Evolutionary conservation across 1,140 invertebrate genomes (phyloP), one percentile per base, ranked within the genome.

Genomic region (Drosophila sproati): DNA sequence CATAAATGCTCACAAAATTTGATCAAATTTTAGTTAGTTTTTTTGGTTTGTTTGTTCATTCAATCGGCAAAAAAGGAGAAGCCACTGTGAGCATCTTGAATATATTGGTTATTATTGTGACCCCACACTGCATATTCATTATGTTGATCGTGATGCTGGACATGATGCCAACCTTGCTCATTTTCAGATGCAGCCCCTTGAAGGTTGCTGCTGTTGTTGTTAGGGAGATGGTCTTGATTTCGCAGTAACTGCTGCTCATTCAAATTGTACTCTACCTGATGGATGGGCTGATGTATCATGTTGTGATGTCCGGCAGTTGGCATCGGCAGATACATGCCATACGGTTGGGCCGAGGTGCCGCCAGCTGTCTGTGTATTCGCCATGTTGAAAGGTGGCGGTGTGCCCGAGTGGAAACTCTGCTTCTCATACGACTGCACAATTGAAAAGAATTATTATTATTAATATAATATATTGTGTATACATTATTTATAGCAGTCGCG

Each of bases 331-430:
- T 96, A 97, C 89, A 96, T 94, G 78, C 94, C 95, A 45, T 94
- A 94, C 3, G 95, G 95, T 70, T 94, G 95, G 77, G 94, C 94
- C 10, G 95, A 96, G 7, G 94, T 95, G 77, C 96, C 94, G 34
- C 95, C 95, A 57, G 95, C 95, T 77, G 94, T 96, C 85, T 96
- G 96, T 73, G 94, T 96, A 45, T 95, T 95, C 35, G 95, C 94
- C 78, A 97, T 92, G 66, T 95, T 95, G 92, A 97, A 97, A 37
- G 96, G 96, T 34, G 96, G 96, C 31, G 96, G 96, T 41, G 96
- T 97, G 59, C 95, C 96, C 52, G 96, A 96, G 92, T 97, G 96
- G 93, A 97, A 97, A 83, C 95, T 96, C 92, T 96, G 96, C 93
- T 97, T 97, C 71, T 97, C 96, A 92, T 97, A 97, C 3, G 96